Evolutionary conservation across 2,797 vertebrate species (phyloP), one percentile per base, ranked within the genome.

Genomic region (Tauraco hartlaubi): DNA sequence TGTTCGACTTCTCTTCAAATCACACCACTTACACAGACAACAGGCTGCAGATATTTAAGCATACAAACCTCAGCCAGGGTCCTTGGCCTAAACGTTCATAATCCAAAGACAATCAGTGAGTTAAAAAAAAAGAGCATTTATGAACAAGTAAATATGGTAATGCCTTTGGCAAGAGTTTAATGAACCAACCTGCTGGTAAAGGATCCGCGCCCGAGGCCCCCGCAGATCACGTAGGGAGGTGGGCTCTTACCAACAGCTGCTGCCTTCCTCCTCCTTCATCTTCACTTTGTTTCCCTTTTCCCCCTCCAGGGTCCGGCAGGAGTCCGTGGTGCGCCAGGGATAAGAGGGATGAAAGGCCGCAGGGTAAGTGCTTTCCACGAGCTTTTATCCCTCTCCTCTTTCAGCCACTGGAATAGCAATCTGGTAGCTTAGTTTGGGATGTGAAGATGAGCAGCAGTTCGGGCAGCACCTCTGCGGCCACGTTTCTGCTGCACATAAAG

Each of bases 261-360:
- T 92, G 51, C 77, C 11, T 90, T 79, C 63, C 25, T 74, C n/a
- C 17, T 83, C 26, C 43, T 69, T 9, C 63, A 11, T 68, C 74
- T 61, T 95, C 41, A 94, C 69, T 91, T 81, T 83, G 15, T 80
- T 85, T 85, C n/a, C 37, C 19, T 93, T 94, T 95, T 91, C n/a
- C 63, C 88, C 48, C 94, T 96, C 43, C 95, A 99, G 99, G 99
- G 99, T 77, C 98, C 98, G 29, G 96, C 97, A 90, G 99, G 99
- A 96, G 98, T 98, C 73, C 97, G 92, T 52, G 99, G 99, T 76
- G 95, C 96, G 0, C 88, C 95, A 9, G 99, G 99, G 76, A 90
- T 98, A 76, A 98, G 98, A 96, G 99, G 99, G 88, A 72, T 98
- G 11, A 99, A 99, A 97, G 99, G 99, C 79, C 98, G 71, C 61